Conservation (phyloP, 2,113 vertebrate species). For the Carassius auratus region DNA sequence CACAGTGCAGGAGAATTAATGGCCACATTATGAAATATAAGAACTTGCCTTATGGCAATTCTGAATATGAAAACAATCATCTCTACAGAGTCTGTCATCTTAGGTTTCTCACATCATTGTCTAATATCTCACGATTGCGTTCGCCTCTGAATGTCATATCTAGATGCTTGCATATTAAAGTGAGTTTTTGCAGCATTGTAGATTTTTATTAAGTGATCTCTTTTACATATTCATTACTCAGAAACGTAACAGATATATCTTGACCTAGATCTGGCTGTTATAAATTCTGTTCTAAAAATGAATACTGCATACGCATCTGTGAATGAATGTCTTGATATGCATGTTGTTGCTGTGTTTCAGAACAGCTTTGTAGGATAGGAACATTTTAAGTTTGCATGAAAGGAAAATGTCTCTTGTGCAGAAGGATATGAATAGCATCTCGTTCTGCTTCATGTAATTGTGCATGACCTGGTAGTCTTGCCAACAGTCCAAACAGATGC, state of each 20-base stretch:
- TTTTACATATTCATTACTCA: slow-evolving; percentile 2
- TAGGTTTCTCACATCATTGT: slow-evolving; percentile 11
- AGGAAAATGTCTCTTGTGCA: not conserved
- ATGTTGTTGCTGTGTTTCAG: not conserved
- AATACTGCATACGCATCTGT: not conserved
- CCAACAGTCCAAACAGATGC: slow-evolving; percentile 24
- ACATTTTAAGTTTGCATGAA: not conserved
- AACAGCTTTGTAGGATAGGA: not conserved
- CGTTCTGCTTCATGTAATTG: not conserved
- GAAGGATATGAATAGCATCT: not conserved
- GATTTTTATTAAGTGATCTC: not conserved
- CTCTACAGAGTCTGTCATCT: slow-evolving; percentile 19
- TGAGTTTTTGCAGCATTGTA: not conserved
- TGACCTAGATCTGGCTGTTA: slow-evolving; percentile 41
- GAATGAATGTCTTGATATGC: not conserved
- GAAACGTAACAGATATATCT: slow-evolving; percentile 5
- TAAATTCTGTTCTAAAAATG: slow-evolving; percentile 21
- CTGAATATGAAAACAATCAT: slow-evolving; percentile 22
- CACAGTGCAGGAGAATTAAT: slow-evolving; percentile 19
- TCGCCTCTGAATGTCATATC: not conserved
- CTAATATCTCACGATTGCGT: slow-evolving; percentile 16
- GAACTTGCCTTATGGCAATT: slow-evolving; percentile 19
- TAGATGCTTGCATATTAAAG: not conserved
- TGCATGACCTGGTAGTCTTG: not conserved
- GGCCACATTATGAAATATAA: slow-evolving; percentile 13